Percentiles rank a stretch among this genome's conserved stretches.
Conservation (phyloP, 1,140 invertebrate genomes). For the Aphaenogaster ashmeadi region DNA sequence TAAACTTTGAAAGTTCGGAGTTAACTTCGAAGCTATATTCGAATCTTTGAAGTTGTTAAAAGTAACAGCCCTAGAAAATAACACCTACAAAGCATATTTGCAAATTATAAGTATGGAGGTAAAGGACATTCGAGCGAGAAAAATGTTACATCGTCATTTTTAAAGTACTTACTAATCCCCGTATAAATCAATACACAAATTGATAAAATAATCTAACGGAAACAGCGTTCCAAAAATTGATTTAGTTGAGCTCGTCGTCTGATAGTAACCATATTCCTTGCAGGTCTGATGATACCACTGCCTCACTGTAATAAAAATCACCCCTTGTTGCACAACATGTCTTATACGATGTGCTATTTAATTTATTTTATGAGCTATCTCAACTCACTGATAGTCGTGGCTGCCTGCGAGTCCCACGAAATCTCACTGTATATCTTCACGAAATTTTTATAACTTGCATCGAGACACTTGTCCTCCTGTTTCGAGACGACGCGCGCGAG, state of each 20-base stretch:
- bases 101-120: conserved; percentile 23
- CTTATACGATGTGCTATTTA: neutral
- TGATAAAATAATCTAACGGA: conserved; percentile 89
- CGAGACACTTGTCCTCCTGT: neutral
- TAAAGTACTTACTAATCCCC: conserved; percentile 85
- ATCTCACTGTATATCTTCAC: conserved; percentile 29
- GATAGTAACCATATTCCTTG: conserved; percentile 94
- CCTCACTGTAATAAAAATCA: conserved; percentile 84
- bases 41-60: too few relatives aligned
- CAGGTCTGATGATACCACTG: conserved; percentile 95
- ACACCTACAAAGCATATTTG: neutral
- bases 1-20: too few relatives aligned
- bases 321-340: neutral
- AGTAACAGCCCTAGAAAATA: too few relatives aligned
- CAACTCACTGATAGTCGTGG: conserved; percentile 51
- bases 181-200: conserved; percentile 91
- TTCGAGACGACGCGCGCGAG: conserved; percentile 65
- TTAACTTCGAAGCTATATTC: too few relatives aligned
- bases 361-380: conserved; percentile 21
- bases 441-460: conserved; percentile 69
- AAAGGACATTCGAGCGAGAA: neutral
- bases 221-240: conserved; percentile 90
- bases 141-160: neutral
- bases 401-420: conserved; percentile 51
- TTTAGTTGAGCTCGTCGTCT: conserved; percentile 89